Conservation (phyloP, 2,113 vertebrate genomes). For the Prunella himalayana region DNA sequence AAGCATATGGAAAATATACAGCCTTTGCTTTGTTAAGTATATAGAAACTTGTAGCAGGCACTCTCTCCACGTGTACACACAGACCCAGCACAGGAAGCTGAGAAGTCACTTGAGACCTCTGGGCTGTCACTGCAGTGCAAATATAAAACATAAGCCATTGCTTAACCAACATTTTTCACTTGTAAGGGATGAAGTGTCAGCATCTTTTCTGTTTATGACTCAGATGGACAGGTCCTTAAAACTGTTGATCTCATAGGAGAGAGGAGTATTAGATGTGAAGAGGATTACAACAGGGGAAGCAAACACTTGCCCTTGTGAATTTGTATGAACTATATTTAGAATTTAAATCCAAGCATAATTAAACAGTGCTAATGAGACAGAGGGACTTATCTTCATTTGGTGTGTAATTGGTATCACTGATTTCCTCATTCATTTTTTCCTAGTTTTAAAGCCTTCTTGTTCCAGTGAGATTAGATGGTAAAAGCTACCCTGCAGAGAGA, state of each 20-base stretch:
- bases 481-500: conserved; percentile 30
- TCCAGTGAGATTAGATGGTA: neutral
- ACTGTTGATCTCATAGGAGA: neutral
- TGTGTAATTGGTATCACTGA: conserved; percentile 21
- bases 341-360: conserved; percentile 47
- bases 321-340: conserved; percentile 45
- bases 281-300: conserved; percentile 34
- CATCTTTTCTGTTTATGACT: neutral
- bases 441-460: conserved; percentile 12
- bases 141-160: neutral
- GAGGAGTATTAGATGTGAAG: neutral
- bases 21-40: neutral
- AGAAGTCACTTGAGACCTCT: neutral
- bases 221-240: neutral
- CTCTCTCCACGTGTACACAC: neutral
- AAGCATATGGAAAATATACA: neutral
- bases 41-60: neutral
- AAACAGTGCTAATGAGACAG: conserved; percentile 50
- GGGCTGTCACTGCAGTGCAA: neutral
- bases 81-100: neutral
- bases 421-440: conserved; percentile 50
- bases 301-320: conserved; percentile 46
- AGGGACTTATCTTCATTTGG: conserved; percentile 43
- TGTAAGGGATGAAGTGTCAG: neutral
- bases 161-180: neutral